phyloP scores from a whole-genome alignment of 2,888 invertebrate genomes.

The Macroteleia sp. region DNA sequence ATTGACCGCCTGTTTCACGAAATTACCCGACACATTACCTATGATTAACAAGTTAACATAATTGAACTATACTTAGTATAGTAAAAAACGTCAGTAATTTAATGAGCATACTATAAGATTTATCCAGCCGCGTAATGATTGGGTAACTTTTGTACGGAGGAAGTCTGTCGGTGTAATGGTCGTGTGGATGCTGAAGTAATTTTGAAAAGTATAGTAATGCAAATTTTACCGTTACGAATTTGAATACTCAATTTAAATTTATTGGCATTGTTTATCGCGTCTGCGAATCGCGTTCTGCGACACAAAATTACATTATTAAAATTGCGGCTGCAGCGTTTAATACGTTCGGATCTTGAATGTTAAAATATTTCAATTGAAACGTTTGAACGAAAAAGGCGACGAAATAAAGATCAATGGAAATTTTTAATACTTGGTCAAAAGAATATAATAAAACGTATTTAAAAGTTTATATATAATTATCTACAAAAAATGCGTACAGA shows the following conservation, averaged over 20 bases:
- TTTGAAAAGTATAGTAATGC: constrained; percentile 38
- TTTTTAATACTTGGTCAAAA: too few relatives aligned
- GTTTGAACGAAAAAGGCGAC: too few relatives aligned
- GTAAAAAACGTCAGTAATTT: constrained; percentile 38
- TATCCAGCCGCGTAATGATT: constrained; percentile 38
- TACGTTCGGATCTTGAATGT: too few relatives aligned
- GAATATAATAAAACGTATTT: too few relatives aligned
- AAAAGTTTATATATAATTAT: too few relatives aligned
- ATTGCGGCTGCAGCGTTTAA: too few relatives aligned
- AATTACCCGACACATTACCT: constrained; percentile 14
- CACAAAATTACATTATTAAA: constrained; percentile 16
- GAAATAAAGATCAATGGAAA: too few relatives aligned
- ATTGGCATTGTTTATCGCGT: constrained; percentile 37
- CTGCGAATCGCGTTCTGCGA: constrained; percentile 26
- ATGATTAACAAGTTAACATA: constrained; percentile 40
- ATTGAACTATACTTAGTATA: constrained; percentile 30
- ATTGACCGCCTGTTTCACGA: too few relatives aligned
- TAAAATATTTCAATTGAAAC: too few relatives aligned
- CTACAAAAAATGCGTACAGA: too few relatives aligned
- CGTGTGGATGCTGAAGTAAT: constrained; percentile 39
- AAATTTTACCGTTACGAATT: constrained; percentile 27
- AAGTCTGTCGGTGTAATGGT: constrained; percentile 31
- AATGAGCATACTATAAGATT: constrained; percentile 30
- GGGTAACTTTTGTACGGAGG: constrained; percentile 42
- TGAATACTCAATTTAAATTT: constrained; percentile 40